These are phyloP conservation scores for Todiramphus chloris DNA, from an alignment of 2,113 vertebrate species.

Conservation along the genomic window DNA sequence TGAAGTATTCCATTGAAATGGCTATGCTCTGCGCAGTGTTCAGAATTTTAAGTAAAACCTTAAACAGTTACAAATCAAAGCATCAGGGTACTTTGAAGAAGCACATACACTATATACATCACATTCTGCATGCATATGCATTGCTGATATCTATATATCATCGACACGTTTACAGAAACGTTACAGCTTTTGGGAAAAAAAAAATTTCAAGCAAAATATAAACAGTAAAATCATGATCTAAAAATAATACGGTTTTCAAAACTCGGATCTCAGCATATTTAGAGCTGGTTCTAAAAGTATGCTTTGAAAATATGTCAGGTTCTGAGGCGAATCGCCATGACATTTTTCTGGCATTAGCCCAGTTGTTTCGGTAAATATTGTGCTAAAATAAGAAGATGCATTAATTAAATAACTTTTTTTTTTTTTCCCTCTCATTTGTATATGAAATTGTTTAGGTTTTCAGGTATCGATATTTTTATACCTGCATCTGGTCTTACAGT, in stretches of 20 bases:
- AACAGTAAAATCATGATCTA: background rate
- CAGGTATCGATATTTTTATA: background rate
- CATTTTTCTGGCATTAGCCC: background rate
- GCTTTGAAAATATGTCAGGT: slow-evolving; percentile 3
- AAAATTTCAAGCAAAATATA: slow-evolving; percentile 18
- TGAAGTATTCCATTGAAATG: slow-evolving; percentile 71
- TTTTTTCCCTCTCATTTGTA: background rate
- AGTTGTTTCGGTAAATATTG: background rate
- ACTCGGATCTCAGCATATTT: background rate
- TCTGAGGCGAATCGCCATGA: background rate
- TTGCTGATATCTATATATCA: slow-evolving; percentile 36
- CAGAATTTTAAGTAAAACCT: slow-evolving; percentile 73
- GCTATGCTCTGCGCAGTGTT: slow-evolving; percentile 31
- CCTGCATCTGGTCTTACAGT: background rate
- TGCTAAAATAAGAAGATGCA: background rate
- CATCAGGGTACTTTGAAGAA: slow-evolving; percentile 55
- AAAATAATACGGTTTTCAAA: background rate
- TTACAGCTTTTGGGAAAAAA: slow-evolving; percentile 15
- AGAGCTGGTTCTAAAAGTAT: background rate
- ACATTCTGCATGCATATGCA: slow-evolving; percentile 36
- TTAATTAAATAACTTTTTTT: background rate
- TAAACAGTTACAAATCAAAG: slow-evolving; percentile 70
- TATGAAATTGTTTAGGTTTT: background rate
- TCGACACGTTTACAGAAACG: background rate
- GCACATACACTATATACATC: slow-evolving; percentile 6